These are phyloP conservation scores for Drosophila falleni DNA, from an alignment of 2,888 invertebrate species.

Conservation along the genomic window DNA sequence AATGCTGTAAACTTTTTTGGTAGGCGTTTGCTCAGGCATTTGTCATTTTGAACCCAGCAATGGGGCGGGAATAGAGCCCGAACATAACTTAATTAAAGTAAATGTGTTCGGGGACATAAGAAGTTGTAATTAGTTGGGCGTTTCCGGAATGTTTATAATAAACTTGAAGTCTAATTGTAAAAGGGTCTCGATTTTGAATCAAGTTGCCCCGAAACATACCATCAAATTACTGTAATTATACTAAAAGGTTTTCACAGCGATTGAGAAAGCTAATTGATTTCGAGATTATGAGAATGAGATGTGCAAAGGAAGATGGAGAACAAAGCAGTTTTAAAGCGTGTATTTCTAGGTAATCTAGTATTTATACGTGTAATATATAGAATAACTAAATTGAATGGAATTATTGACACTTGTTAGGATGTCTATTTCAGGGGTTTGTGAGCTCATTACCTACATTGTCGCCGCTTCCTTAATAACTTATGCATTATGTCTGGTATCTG, in stretches of 20 bases:
- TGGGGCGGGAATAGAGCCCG: slow-evolving; percentile 21
- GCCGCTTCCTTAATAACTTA: slow-evolving; percentile 45
- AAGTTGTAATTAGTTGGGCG: slow-evolving; percentile 66
- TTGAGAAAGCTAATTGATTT: slow-evolving; percentile 6
- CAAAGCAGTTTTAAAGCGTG: neutral
- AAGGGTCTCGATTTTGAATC: slow-evolving; percentile 27
- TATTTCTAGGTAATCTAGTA: neutral
- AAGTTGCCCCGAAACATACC: slow-evolving; percentile 12
- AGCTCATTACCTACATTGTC: slow-evolving; percentile 53
- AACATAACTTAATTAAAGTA: slow-evolving; percentile 77
- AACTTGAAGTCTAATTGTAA: slow-evolving; percentile 36
- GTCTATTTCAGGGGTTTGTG: slow-evolving; percentile 3
- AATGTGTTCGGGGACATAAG: slow-evolving; percentile 66
- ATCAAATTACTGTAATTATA: slow-evolving; percentile 20
- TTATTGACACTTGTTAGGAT: neutral
- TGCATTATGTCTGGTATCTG: slow-evolving; percentile 45
- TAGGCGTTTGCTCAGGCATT: slow-evolving; percentile 69
- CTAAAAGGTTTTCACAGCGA: neutral
- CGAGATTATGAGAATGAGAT: neutral
- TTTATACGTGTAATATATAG: neutral
- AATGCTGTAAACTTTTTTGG: slow-evolving; percentile 72
- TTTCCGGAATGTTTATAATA: slow-evolving; percentile 47
- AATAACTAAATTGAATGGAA: slow-evolving; percentile 2
- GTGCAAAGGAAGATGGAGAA: neutral
- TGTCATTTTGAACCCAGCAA: slow-evolving; percentile 64